Evolutionary conservation across 2,888 invertebrate genomes (phyloP), one percentile per base, ranked within the genome.

Genomic region (Tenthredo notha): DNA sequence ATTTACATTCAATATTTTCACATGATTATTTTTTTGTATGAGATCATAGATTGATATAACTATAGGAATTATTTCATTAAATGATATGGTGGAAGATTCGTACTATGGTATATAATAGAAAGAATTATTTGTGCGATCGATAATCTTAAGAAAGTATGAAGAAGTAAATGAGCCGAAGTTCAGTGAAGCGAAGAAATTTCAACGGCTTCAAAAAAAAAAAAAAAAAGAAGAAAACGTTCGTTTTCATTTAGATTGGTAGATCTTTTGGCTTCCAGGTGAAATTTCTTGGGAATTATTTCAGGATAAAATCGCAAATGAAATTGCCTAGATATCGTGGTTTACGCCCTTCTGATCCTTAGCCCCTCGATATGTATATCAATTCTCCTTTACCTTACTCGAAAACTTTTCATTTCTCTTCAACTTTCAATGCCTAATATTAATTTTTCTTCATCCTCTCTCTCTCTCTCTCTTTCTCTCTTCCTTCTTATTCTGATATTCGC

Each of bases 151-250:
- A 61, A 80, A 61, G 61, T 61, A 58, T 80, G 40, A 58, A 80
- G 78, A 58, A n/a, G 33, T 1, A 80, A 80, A 58, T 80, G 80
- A 61, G 61, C 61, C 58, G 21, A 80, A 54, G 80, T 80, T 80
- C 37, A 80, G 58, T 61, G 61, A 80, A 80, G 58, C 80, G 80
- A 80, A 58, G 61, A 78, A 58, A 78, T 78, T 78, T 78, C 15
- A 78, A 78, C 21, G 78, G 78, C 78, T 78, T 78, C 78, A 21
- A n/a, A 58, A 61, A 61, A 61, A 18, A 21, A 58, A n/a, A 54
- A n/a, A n/a, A n/a, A n/a, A 58, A 61, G 78, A 61, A 18, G 37
- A 58, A n/a, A 54, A n/a, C 7, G n/a, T 7, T 7, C n/a, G 18
- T 78, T 61, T 33, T 12, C 78, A 54, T 77, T 77, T 77, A 54